These are phyloP conservation scores for Ridgeia piscesae DNA, from an alignment of 1,140 invertebrate species.

Conservation along the genomic window DNA sequence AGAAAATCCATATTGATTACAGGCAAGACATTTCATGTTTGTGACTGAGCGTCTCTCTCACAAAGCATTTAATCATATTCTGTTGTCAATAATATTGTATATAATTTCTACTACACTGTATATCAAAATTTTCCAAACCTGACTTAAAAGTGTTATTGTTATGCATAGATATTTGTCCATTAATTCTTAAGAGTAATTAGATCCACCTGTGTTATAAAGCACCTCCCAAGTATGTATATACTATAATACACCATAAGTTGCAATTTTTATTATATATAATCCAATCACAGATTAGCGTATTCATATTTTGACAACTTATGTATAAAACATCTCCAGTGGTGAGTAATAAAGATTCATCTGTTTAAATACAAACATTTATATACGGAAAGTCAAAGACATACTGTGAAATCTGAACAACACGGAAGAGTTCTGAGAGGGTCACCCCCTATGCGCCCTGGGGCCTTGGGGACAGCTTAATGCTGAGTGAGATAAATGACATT, in stretches of 20 bases:
- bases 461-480: background rate
- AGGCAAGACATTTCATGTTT: too few relatives aligned
- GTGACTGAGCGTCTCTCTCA: background rate
- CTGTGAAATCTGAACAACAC: background rate
- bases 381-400: background rate
- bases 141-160: background rate
- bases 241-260: background rate
- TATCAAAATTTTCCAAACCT: background rate
- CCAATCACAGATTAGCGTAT: background rate
- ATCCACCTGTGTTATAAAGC: background rate
- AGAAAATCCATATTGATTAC: too few relatives aligned
- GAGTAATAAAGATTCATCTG: too few relatives aligned
- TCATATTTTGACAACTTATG: background rate
- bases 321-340: background rate
- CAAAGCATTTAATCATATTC: background rate
- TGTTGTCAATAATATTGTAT: background rate
- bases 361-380: background rate
- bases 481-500: background rate
- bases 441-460: background rate
- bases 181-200: background rate
- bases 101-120: background rate
- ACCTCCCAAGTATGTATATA: background rate
- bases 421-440: background rate
- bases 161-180: background rate
- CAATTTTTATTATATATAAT: background rate